Base-by-base conservation (phyloP, 2,888 invertebrate species). In the Heliconius charithonia region DNA sequence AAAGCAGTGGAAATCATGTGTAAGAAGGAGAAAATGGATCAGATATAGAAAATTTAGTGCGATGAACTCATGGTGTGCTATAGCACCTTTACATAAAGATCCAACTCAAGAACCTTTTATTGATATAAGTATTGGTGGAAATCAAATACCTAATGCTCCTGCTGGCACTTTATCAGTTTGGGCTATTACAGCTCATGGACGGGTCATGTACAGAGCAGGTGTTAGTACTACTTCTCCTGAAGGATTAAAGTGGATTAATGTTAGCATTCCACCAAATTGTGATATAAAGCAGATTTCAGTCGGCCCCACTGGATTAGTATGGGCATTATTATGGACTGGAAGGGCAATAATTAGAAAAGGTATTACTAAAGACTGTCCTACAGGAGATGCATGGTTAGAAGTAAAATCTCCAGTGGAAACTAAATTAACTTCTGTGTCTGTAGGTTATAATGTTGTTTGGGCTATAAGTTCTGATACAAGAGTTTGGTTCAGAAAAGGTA, bases 91-190 rank as follows among this genome's bases (percentile, higher is more conserved):
- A 81, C 97, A 98, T 89, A 97, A 98, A 92, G 98, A 98, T 93
- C 97, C 98, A 32, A 98, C 98, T 0, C 97, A 97, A 95, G 98
- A 99, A 89, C 98, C 98, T 7, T 98, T 99, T 87, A 98, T 98
- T 87, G 98, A 98, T 95, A 96, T 99, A 71, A 96, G 97, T 80
- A 97, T 98, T 84, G 98, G 98, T 59, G 98, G 98, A 41, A 97
- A 97, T 87, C 96, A 96, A 87, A 96, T 98, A 83, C 97, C 98
- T 74, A 97, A 97, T 87, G 97, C 97, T 32, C 95, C 96, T 81
- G 95, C 96, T 25, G 98, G 98, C 37, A 96, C 96, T 63, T 95
- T 98, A 85, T 95, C 97, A 80, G 98, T 99, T 13, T 99, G 99
- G 99, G 98, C 98, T 16, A 97, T 99, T 76, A 99, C 99, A 45